Base-by-base conservation (phyloP, 2,113 vertebrate genomes). In the Montifringilla adamsi region DNA sequence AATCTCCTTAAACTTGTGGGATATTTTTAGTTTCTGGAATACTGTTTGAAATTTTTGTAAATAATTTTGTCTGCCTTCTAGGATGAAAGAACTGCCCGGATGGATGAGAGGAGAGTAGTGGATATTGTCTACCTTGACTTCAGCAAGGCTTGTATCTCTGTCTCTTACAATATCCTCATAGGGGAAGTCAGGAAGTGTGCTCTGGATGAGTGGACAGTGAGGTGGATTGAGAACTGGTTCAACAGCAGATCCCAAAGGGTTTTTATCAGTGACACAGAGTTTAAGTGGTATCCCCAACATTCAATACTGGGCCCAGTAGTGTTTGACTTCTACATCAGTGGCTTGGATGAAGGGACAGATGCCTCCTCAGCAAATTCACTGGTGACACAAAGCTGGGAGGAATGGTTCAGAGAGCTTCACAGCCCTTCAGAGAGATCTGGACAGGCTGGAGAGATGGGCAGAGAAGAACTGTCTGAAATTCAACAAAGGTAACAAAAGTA, bases 251-350 rank as follows among this genome's bases (percentile, higher is more conserved):
- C 8, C 15, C 44, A 52, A 20, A 24, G 17, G 5, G 11, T 56
- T 2, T 0, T 44, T 23, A 37, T 13, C 2, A 1, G 8, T 44
- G 59, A 7, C 31, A 56, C 27, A 64, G 17, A 7, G 21, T 31
- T 5, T 31, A 43, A 7, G 21, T 10, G 50, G 4, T 23, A 31
- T 19, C 21, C 16, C 9, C 14, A 58, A 27, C 10, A 5, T 44
- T 88, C 35, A 43, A 23, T 50, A 31, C 3, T 31, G 26, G 11
- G 7, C 5, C 15, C 20, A 11, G 3, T 23, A 6, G 5, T 47
- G 24, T 55, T 73, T 64, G 3, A 37, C 11, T 58, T 35, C 2
- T 3, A 2, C 26, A 27, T 49, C 26, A 49, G 0, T 56, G 49
- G 8, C 66, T 72, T 31, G 43, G 17, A 72, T 31, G 21, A 56